These are phyloP conservation scores for Lacerta viridis DNA, from an alignment of 2,797 vertebrate species.

Conservation along the genomic window DNA sequence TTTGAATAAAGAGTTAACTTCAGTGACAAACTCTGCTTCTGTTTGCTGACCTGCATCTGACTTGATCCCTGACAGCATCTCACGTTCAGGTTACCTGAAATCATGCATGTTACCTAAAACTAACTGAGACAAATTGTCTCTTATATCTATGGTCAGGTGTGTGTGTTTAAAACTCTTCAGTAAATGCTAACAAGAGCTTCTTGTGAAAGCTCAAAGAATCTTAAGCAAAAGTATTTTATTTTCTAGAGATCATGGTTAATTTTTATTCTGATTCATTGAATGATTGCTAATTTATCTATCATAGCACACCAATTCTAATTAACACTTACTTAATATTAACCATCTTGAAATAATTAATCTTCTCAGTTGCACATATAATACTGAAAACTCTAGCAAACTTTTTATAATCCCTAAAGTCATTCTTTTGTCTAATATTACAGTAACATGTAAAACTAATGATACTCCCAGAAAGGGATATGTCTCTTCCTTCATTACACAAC, in stretches of 20 bases:
- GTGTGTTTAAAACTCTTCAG: no score
- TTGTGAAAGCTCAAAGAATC: neutral
- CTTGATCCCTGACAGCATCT: neutral
- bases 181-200: neutral
- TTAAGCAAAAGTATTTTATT: neutral
- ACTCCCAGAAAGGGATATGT: neutral
- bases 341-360: neutral
- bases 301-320: neutral
- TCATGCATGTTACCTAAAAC: neutral
- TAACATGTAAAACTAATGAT: neutral
- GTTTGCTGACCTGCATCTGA: no score
- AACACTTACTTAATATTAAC: neutral
- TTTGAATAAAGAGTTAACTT: no score
- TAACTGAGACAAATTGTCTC: neutral
- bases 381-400: neutral
- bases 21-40: no score
- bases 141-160: neutral
- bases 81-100: neutral
- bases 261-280: slow-evolving; percentile 16
- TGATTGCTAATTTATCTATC: slow-evolving; percentile 6
- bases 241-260: neutral
- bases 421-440: neutral
- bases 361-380: neutral
- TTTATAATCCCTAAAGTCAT: neutral
- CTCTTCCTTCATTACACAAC: slow-evolving; percentile 6